A percentile compares a stretch with the other conserved stretches of the same genome.
phyloP scores from a whole-genome alignment of 2,113 vertebrate genomes.

The Etheostoma cragini region DNA sequence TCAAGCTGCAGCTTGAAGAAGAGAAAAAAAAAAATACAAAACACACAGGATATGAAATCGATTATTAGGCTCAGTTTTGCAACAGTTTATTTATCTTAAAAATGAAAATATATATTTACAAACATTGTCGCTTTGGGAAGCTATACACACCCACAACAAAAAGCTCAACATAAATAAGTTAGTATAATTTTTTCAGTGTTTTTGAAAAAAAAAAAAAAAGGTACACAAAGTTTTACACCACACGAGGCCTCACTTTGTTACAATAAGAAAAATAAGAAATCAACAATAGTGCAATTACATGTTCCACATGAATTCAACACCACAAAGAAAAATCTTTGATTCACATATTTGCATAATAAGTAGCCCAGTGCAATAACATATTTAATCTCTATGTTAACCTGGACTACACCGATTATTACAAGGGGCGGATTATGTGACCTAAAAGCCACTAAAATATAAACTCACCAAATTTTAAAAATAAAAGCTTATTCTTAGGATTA shows the following conservation, averaged over 20 bases:
- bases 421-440: constrained; percentile 26
- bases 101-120: constrained; percentile 90
- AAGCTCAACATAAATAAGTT: constrained; percentile 99
- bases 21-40: constrained; percentile 83
- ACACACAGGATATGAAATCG: constrained; percentile 75
- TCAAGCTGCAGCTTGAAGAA: constrained; percentile 64
- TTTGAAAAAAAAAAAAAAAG: constrained; percentile 86
- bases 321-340: constrained; percentile 74
- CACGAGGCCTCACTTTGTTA: constrained; percentile 84
- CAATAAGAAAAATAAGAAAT: constrained; percentile 55
- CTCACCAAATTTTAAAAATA: constrained; percentile 45
- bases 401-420: constrained; percentile 51
- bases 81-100: constrained; percentile 91
- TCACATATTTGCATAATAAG: constrained; percentile 80
- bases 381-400: constrained; percentile 54
- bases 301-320: constrained; percentile 82
- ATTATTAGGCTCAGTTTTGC: constrained; percentile 97
- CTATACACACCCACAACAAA: constrained; percentile 86
- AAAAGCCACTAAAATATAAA: constrained; percentile 35
- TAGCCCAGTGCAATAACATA: constrained; percentile 74
- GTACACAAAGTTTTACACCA: constrained; percentile 90
- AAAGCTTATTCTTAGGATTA: constrained; percentile 66
- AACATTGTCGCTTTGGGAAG: constrained; percentile 91
- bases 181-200: constrained; percentile 99
- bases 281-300: constrained; percentile 82